Conservation (phyloP, 2,113 vertebrate genomes). For the Dipodomys stephensi region DNA sequence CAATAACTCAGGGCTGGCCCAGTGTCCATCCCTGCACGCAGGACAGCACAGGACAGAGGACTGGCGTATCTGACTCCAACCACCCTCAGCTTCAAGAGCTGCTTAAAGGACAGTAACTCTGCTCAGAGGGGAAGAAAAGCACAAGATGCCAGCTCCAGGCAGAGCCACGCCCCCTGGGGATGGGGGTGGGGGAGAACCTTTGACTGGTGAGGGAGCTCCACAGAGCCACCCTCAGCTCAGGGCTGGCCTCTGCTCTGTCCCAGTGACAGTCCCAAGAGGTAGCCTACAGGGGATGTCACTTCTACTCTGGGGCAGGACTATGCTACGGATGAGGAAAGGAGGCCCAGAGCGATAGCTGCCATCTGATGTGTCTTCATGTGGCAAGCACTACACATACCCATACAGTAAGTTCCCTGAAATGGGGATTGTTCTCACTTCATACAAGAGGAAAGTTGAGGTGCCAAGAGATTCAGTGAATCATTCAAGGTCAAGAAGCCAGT, state of each 20-base stretch:
- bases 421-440: background rate
- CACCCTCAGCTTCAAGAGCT: constrained; percentile 3
- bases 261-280: background rate
- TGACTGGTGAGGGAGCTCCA: background rate
- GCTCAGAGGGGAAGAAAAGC: constrained; percentile 14
- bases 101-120: background rate
- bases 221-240: background rate
- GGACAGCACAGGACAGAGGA: background rate
- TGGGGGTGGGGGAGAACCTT: background rate
- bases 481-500: background rate
- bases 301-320: constrained; percentile 34
- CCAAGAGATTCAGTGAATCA: background rate
- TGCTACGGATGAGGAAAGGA: background rate
- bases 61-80: background rate
- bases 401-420: background rate
- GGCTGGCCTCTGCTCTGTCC: background rate
- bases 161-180: constrained; percentile 7
- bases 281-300: background rate
- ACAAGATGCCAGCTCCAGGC: background rate
- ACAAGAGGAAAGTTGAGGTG: background rate
- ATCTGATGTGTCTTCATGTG: background rate
- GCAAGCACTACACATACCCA: background rate
- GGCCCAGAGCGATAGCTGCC: background rate
- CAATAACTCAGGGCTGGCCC: constrained; percentile 65
- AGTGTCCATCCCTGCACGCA: background rate